A percentile compares a stretch with the other conserved stretches of the same genome.
phyloP scores from a whole-genome alignment of 2,113 vertebrate genomes.

The Peromyscus leucopus region DNA sequence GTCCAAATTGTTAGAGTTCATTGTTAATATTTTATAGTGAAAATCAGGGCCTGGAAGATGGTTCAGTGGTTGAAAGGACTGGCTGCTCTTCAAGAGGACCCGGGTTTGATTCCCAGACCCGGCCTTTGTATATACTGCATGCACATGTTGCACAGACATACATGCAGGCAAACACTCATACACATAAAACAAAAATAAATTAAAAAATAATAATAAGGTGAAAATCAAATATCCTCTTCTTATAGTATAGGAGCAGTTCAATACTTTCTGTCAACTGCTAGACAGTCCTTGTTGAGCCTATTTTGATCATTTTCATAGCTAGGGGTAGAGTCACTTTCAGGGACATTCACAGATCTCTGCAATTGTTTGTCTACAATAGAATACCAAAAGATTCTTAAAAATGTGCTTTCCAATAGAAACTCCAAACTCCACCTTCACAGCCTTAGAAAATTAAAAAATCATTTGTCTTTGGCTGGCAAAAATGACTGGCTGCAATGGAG shows the following conservation, averaged over 20 bases:
- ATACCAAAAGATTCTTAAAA: background rate
- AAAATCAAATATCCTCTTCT: background rate
- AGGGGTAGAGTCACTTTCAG: background rate
- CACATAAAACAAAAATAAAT: background rate
- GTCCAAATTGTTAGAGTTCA: conserved; percentile 5
- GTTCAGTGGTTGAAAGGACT: background rate
- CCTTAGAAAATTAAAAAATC: conserved; percentile 22
- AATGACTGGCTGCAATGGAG: background rate
- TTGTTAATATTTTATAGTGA: conserved; percentile 32
- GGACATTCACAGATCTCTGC: background rate
- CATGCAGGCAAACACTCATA: background rate
- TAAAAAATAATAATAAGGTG: background rate
- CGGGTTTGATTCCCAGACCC: background rate
- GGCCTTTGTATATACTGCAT: background rate
- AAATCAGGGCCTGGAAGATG: background rate
- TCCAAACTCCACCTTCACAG: background rate
- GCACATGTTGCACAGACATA: background rate
- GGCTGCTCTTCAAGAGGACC: background rate
- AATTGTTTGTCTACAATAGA: background rate
- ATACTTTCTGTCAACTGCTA: background rate
- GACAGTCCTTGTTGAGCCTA: background rate
- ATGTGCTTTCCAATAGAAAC: background rate
- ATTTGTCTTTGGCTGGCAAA: background rate
- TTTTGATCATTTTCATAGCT: background rate
- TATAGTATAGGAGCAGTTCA: background rate